Evolutionary conservation across 2,888 invertebrate species (phyloP).

Genomic region (Ornithoptera alexandrae): DNA sequence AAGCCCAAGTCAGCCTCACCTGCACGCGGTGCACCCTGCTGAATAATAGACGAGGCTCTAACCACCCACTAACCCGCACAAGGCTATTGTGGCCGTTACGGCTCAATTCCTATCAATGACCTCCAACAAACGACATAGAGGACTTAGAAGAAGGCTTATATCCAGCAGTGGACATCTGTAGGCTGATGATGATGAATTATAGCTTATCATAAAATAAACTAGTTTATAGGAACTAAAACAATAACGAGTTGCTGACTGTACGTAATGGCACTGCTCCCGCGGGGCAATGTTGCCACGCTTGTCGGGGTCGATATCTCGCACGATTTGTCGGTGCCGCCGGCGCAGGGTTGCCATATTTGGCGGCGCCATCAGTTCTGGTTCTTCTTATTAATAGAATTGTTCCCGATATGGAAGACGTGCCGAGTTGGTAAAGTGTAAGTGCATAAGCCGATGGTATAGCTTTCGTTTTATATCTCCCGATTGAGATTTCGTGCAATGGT

Average conservation of each 20-base stretch:
- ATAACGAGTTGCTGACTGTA: conserved; percentile 31
- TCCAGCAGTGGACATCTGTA: no score
- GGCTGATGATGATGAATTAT: no score
- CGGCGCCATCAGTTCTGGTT: conserved; percentile 8
- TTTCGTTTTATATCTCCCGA: neutral
- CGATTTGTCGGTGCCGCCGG: conserved; percentile 47
- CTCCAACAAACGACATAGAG: no score
- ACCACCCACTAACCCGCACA: no score
- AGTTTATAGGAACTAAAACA: neutral
- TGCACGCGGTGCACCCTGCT: no score
- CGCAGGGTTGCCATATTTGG: conserved; percentile 42
- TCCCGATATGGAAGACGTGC: conserved; percentile 5
- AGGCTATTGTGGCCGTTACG: no score
- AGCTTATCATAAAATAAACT: no score
- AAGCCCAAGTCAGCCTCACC: no score
- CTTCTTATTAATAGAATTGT: conserved; percentile 26
- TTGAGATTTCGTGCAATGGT: conserved; percentile 1
- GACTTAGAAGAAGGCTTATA: no score
- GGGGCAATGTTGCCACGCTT: conserved; percentile 34
- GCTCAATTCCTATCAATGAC: no score
- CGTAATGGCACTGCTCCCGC: conserved; percentile 38
- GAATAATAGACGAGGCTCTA: no score
- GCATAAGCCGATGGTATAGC: neutral
- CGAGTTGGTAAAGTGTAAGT: conserved; percentile 8
- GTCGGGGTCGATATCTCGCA: conserved; percentile 50